These are phyloP conservation scores for Colinus virginianus DNA, from an alignment of 2,113 vertebrate genomes.

Conservation along the genomic window DNA sequence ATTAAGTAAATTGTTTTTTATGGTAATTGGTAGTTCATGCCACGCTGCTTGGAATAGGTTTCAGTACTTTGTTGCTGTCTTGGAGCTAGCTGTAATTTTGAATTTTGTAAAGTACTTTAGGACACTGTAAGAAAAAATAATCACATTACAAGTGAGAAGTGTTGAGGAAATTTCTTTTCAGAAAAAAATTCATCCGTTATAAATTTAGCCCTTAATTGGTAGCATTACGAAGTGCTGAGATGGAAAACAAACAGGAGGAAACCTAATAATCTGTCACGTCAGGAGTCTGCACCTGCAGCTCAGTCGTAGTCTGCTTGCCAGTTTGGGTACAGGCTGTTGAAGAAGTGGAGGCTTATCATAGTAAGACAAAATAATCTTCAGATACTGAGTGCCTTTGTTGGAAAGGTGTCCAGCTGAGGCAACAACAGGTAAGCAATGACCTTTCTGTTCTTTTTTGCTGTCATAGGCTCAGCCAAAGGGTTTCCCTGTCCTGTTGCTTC, in stretches of 20 bases:
- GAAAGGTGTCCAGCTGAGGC: conserved; percentile 24
- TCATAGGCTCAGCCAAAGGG: background rate
- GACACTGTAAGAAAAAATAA: conserved; percentile 45
- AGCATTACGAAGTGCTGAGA: conserved; percentile 24
- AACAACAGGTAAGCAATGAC: background rate
- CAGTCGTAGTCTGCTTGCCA: background rate
- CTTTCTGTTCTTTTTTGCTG: conserved; percentile 25
- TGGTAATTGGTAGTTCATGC: conserved; percentile 33
- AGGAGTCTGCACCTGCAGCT: conserved; percentile 27
- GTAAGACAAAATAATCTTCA: background rate
- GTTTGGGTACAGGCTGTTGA: background rate
- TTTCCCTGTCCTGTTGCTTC: background rate
- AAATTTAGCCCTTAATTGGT: conserved; percentile 59
- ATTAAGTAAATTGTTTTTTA: conserved; percentile 58
- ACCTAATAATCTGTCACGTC: conserved; percentile 25
- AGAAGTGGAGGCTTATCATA: background rate
- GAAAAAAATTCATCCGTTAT: conserved; percentile 17
- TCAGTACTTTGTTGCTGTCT: conserved; percentile 15
- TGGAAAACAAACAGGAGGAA: conserved; percentile 64
- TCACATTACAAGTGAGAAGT: conserved; percentile 55
- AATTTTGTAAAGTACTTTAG: conserved; percentile 46
- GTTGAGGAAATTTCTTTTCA: conserved; percentile 38
- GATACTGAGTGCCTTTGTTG: background rate
- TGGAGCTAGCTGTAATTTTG: conserved; percentile 36
- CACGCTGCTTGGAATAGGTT: conserved; percentile 31